Evolutionary conservation across 2,113 vertebrate genomes (phyloP), one percentile per base, ranked within the genome.

Genomic region (Parus major): DNA sequence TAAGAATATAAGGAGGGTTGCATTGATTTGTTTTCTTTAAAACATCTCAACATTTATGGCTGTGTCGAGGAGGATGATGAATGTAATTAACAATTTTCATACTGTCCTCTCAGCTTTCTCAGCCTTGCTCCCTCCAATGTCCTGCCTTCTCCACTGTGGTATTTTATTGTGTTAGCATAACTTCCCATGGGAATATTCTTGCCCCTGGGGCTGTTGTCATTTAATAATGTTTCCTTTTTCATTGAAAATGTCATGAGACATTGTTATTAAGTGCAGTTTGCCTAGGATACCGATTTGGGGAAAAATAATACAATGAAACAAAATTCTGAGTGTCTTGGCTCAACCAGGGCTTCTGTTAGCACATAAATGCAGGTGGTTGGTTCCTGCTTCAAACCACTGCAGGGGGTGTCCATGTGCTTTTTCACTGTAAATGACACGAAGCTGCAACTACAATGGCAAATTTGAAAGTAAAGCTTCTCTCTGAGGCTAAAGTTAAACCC

Each of bases 261-360:
- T 44, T 44, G 20, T 78, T 56, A 60, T 46, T 85, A 76, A 91
- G 47, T 85, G 25, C 41, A 88, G 60, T 70, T 88, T 86, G 36
- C 77, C 60, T 71, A 46, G 53, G 64, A 73, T 57, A 53, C 56
- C 63, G 76, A 68, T 52, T 25, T 78, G 16, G 17, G 16, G 60
- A 2, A 42, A 86, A 57, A 50, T 65, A 53, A 35, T 86, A 68
- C 55, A 91, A 41, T 66, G 52, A 91, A 71, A 35, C 75, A 68
- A 70, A 63, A 65, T 75, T 68, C 29, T 90, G 29, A 77, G 65
- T 47, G 36, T 79, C 86, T 71, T 27, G 1, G 42, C 84, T 97
- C 77, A 82, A 47, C 92, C 96, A 96, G 97, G 95, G 94, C 96
- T 96, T 96, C 96, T 95, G 94, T 88, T 88, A 82, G 93, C 92